Evolutionary conservation across 2,888 invertebrate genomes (phyloP).

Genomic region (Pammene aurita): DNA sequence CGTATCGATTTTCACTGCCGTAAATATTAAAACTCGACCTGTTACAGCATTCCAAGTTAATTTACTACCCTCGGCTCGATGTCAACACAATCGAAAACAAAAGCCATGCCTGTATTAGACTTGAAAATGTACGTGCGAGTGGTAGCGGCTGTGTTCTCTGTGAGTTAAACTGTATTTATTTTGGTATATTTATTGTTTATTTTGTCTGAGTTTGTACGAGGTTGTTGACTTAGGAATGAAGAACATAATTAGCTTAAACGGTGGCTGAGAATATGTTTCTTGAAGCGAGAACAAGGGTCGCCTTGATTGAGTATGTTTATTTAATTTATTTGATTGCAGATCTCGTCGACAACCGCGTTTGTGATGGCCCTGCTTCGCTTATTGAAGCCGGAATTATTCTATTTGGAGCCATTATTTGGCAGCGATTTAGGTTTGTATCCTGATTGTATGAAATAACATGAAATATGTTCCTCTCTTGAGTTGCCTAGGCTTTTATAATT

Average conservation of each 20-base stretch:
- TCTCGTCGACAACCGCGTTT: constrained; percentile 74
- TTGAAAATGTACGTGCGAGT: constrained; percentile 72
- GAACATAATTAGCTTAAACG: constrained; percentile 16
- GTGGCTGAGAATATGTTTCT: constrained; percentile 9
- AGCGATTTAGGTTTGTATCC: constrained; percentile 62
- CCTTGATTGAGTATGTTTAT: constrained; percentile 23
- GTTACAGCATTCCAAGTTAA: constrained; percentile 29
- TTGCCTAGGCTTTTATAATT: background rate
- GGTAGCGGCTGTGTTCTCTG: constrained; percentile 74
- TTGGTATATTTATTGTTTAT: constrained; percentile 29
- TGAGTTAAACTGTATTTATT: constrained; percentile 54
- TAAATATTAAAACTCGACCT: constrained; percentile 39
- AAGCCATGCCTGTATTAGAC: constrained; percentile 65
- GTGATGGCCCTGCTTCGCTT: constrained; percentile 67
- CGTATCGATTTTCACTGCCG: constrained; percentile 41
- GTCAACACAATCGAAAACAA: constrained; percentile 71
- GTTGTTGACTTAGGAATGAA: constrained; percentile 37
- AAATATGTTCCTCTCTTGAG: background rate
- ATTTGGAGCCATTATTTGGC: constrained; percentile 61
- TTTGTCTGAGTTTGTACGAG: constrained; percentile 12
- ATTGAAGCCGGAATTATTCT: constrained; percentile 66
- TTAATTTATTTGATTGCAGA: constrained; percentile 56
- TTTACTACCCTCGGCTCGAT: constrained; percentile 52
- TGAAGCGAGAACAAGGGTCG: constrained; percentile 21
- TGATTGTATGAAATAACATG: background rate